These are phyloP conservation scores for Schrankia costaestrigalis DNA, from an alignment of 2,888 invertebrate species.

Conservation along the genomic window DNA sequence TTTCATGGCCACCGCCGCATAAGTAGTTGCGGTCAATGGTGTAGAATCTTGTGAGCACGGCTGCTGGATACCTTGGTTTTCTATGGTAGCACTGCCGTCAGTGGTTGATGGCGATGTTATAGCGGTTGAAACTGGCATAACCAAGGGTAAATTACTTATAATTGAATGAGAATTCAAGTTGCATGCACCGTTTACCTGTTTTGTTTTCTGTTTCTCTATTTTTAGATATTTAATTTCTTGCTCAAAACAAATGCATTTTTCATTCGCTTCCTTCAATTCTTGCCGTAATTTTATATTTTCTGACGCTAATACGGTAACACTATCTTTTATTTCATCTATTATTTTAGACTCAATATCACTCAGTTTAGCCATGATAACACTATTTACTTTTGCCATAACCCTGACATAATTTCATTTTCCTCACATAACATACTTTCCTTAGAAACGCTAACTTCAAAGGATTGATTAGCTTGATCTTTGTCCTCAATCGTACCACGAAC, in stretches of 20 bases:
- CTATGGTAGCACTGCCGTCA: too few species aligned
- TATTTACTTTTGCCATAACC: neutral
- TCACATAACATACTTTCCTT: too few species aligned
- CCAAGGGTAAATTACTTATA: too few species aligned
- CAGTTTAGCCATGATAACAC: neutral
- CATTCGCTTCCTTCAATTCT: neutral
- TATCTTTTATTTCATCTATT: neutral
- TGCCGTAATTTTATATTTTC: neutral
- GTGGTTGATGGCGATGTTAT: too few species aligned
- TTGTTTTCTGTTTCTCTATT: neutral
- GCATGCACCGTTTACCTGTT: too few species aligned
- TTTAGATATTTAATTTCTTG: neutral
- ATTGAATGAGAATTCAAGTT: too few species aligned
- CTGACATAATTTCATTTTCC: neutral
- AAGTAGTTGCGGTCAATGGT: neutral
- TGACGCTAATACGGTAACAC: neutral
- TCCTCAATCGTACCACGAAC: neutral
- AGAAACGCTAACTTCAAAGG: too few species aligned
- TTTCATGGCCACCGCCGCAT: constrained; percentile 5
- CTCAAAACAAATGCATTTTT: constrained; percentile 1
- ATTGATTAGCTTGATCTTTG: too few species aligned
- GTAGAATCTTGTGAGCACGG: neutral
- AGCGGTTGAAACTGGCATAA: too few species aligned
- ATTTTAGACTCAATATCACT: neutral
- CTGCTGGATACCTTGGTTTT: too few species aligned